Base-by-base conservation (phyloP, 1,140 invertebrate genomes). In the Ericerus pela region DNA sequence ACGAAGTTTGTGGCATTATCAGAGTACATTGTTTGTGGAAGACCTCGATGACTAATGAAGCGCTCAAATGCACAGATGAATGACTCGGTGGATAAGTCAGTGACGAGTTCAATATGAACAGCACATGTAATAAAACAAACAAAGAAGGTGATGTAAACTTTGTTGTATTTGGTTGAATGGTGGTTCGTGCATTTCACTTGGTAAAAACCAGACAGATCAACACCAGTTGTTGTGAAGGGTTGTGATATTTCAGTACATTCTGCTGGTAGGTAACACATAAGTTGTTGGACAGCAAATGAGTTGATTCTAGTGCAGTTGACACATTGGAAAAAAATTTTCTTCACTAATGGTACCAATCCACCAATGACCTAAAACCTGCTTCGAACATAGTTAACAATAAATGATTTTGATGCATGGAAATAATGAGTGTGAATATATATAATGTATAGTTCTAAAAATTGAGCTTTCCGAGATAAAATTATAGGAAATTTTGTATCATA, bases 401-500 rank as follows among this genome's bases (percentile, higher is more conserved):
- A 24, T 16, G 58, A 38, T 20, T 56, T 53, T 31, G 68, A 67
- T 26, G 61, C 62, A 60, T 73, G 70, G 5, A 68, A 33, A 6
- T 62, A 38, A 24, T 55, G 53, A 2, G 36, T 1, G 57, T 73
- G 70, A 26, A 64, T 59, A 54, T 68, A n/a, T 6, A 54, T 33
- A 8, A 73, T 63, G 3, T 73, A 58, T 30, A 69, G 41, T 6
- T 61, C 55, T 14, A 66, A 65, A 5, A 72, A 53, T 20, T 61
- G 58, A 61, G 68, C 59, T 22, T 62, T 63, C 12, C 59, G 31
- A 18, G 67, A 65, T 33, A 69, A 53, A 10, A 73, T 31, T 12
- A 71, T 66, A 0, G 70, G 71, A 62, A 72, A 68, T 58, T 68
- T 69, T 20, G 64, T 61, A 20, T 65, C 60, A 55, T 53, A 52